Base-by-base conservation (phyloP, 2,113 vertebrate genomes). In the Anolis sagrei region DNA sequence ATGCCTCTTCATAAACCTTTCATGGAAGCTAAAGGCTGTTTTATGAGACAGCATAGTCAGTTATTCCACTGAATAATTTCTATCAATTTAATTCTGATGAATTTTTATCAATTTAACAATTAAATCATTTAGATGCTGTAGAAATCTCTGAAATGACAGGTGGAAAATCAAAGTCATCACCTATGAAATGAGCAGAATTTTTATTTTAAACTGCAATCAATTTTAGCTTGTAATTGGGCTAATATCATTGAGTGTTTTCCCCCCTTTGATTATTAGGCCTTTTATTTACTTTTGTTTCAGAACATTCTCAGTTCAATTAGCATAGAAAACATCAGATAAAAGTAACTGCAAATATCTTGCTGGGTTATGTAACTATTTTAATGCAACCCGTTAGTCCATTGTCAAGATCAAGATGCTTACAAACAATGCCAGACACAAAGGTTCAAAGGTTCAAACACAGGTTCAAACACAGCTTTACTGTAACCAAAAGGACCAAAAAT, bases 381-480 rank as follows among this genome's bases (percentile, higher is more conserved):
- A 76, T 85, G 36, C 7, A 68, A 13, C 58, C 87, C 74, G 91
- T 80, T 78, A 86, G 87, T 85, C 68, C 82, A n/a, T n/a, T n/a
- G n/a, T n/a, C n/a, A n/a, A n/a, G n/a, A n/a, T n/a, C n/a, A n/a
- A n/a, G n/a, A n/a, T n/a, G n/a, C n/a, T n/a, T n/a, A n/a, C n/a
- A n/a, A n/a, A n/a, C n/a, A n/a, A n/a, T n/a, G n/a, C n/a, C n/a
- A n/a, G n/a, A n/a, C n/a, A n/a, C n/a, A n/a, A n/a, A n/a, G n/a
- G n/a, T n/a, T n/a, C n/a, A n/a, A n/a, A n/a, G n/a, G n/a, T n/a
- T n/a, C n/a, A n/a, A n/a, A n/a, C n/a, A n/a, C n/a, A n/a, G n/a
- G n/a, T n/a, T n/a, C n/a, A n/a, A n/a, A n/a, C n/a, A n/a, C n/a
- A n/a, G n/a, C n/a, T n/a, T n/a, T n/a, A n/a, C n/a, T n/a, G n/a